Evolutionary conservation across 2,888 invertebrate species (phyloP), one percentile per base, ranked within the genome.

Genomic region (Danaus chrysippus): DNA sequence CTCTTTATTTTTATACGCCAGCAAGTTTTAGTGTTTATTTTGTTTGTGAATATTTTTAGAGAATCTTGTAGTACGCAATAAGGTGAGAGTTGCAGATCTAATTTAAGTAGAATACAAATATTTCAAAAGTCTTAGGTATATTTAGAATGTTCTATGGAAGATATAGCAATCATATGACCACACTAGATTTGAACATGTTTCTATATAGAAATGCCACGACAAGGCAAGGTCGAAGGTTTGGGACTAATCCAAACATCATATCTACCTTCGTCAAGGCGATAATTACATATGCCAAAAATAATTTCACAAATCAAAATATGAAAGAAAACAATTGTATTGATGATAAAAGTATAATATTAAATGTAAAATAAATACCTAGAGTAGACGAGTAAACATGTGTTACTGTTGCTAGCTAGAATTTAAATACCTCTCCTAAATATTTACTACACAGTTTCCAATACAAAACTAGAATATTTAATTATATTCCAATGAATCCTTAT

Each of bases 181-280:
- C 46, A 41, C 19, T 23, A 43, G 44, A 15, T 56, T 42, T 72
- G 76, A 76, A 77, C 79, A 76, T 78, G n/a, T n/a, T n/a, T n/a
- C n/a, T n/a, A n/a, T n/a, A 56, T 68, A 74, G 75, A 76, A 73
- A 72, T 64, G 63, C 64, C 65, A 68, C 70, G 68, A 72, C 71
- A 72, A 64, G 56, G 66, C 74, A 79, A 81, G 77, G 82, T 72
- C 76, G 72, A 77, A 77, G 61, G 70, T 72, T 82, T 84, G 83
- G 83, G 75, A 70, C 71, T 74, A 76, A 77, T 85, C 86, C 84
- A 85, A 86, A 78, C 80, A 76, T 76, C 76, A 79, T 76, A 74
- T 73, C 59, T 68, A 70, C 70, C 71, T 67, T 70, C 56, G 58
- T 64, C 66, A 70, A 73, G 68, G 68, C 66, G 60, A 64, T n/a